Evolutionary conservation across 2,888 invertebrate genomes (phyloP).

Genomic region (Tromatobia lineatoria): DNA sequence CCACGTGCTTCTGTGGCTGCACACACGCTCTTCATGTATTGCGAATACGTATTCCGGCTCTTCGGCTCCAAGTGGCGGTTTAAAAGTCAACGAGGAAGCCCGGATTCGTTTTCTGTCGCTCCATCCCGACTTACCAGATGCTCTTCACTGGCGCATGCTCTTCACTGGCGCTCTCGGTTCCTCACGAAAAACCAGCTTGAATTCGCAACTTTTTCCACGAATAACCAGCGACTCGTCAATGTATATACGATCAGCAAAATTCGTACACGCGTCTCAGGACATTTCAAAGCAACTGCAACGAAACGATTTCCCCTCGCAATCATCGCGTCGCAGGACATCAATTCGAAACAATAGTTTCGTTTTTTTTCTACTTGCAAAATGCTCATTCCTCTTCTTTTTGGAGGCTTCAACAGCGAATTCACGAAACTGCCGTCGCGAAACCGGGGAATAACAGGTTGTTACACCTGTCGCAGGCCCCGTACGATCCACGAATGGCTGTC

Average conservation of each 20-base stretch:
- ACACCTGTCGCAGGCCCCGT: constrained; percentile 74
- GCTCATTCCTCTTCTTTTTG: neutral
- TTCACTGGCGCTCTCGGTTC: constrained; percentile 38
- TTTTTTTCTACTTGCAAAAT: constrained; percentile 14
- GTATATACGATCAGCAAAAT: neutral
- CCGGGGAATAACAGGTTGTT: constrained; percentile 73
- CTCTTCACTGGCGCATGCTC: constrained; percentile 41
- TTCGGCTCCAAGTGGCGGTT: constrained; percentile 55
- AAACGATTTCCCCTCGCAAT: constrained; percentile 32
- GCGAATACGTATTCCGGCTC: neutral
- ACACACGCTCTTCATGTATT: neutral
- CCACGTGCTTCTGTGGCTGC: constrained; percentile 29
- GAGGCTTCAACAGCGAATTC: constrained; percentile 67
- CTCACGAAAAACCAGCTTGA: constrained; percentile 72
- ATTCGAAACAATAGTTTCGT: constrained; percentile 63
- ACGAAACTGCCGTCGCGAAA: constrained; percentile 37
- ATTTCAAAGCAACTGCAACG: neutral
- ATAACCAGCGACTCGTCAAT: constrained; percentile 56
- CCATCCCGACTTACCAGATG: constrained; percentile 52
- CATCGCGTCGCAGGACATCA: constrained; percentile 56
- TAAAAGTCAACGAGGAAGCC: constrained; percentile 77
- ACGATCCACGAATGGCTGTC: constrained; percentile 53
- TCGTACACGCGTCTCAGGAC: neutral
- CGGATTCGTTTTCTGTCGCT: constrained; percentile 35
- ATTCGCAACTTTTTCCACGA: constrained; percentile 74